Evolutionary conservation across 2,888 invertebrate genomes (phyloP).

Genomic region (Mesorhabditis belari): DNA sequence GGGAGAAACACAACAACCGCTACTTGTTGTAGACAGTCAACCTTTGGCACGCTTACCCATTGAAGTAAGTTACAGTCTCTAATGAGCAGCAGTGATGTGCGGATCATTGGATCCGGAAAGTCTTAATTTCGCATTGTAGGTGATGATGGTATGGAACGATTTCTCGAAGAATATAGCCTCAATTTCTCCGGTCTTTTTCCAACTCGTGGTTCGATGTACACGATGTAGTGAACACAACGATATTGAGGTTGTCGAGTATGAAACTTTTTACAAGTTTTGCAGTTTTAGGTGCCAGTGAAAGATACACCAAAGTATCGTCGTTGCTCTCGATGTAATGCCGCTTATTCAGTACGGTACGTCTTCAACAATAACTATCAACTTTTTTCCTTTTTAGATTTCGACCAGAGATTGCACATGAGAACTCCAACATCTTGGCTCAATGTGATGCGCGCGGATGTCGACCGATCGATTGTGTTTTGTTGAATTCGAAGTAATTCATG

Average conservation of each 20-base stretch:
- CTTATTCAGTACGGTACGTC: background rate
- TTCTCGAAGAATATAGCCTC: constrained; percentile 4
- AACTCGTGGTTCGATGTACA: constrained; percentile 6
- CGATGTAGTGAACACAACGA: constrained; percentile 6
- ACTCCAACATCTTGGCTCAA: constrained; percentile 5
- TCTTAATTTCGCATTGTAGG: background rate
- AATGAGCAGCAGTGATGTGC: too few relatives aligned
- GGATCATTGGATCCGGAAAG: background rate
- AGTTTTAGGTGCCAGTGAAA: background rate
- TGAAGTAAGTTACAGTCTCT: too few relatives aligned
- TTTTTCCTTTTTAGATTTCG: background rate
- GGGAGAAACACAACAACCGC: background rate
- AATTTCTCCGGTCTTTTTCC: constrained; percentile 1
- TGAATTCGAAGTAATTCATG: constrained; percentile 39
- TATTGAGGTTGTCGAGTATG: background rate
- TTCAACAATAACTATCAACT: background rate
- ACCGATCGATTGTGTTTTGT: constrained; percentile 54
- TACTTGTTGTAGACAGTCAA: too few relatives aligned
- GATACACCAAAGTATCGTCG: background rate
- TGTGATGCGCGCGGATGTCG: constrained; percentile 9
- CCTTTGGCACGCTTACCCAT: too few relatives aligned
- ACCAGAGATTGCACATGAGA: constrained; percentile 7
- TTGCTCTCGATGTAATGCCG: constrained; percentile 4
- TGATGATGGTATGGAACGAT: constrained; percentile 6
- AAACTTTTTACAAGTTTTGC: too few relatives aligned